These are phyloP conservation scores for Fregata magnificens DNA, from an alignment of 2,113 vertebrate genomes.

Conservation along the genomic window DNA sequence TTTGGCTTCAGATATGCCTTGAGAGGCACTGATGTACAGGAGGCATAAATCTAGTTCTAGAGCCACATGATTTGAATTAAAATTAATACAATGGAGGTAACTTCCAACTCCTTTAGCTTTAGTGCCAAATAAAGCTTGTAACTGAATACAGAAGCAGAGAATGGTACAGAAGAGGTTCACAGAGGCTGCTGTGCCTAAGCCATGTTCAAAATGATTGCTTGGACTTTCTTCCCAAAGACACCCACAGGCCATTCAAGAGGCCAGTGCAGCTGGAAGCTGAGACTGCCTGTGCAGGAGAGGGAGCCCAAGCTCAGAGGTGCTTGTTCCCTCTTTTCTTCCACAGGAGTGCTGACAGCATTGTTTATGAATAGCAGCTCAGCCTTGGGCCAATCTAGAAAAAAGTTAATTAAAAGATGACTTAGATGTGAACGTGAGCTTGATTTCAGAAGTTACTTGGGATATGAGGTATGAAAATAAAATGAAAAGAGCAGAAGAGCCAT, in stretches of 20 bases:
- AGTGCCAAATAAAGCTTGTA: background rate
- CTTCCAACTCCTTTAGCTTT: background rate
- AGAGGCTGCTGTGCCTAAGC: background rate
- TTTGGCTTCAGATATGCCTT: background rate
- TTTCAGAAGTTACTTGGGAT: background rate
- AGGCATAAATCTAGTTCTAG: background rate
- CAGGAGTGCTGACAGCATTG: background rate
- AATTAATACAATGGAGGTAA: background rate
- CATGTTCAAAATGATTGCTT: background rate
- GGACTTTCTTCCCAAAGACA: background rate
- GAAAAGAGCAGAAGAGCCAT: background rate
- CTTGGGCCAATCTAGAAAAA: background rate
- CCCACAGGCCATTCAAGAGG: background rate
- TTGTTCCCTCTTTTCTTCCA: background rate
- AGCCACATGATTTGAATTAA: background rate
- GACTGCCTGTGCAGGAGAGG: background rate
- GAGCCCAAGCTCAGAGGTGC: background rate
- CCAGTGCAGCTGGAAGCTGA: background rate
- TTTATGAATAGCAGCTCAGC: background rate
- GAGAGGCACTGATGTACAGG: background rate
- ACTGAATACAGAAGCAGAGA: background rate
- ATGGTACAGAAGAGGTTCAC: background rate
- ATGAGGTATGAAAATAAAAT: background rate
- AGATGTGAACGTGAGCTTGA: background rate
- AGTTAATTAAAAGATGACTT: background rate